A percentile compares a stretch with the other conserved stretches of the same genome.
Conservation (phyloP, 2,888 invertebrate species). For the Cantharis rufa region DNA sequence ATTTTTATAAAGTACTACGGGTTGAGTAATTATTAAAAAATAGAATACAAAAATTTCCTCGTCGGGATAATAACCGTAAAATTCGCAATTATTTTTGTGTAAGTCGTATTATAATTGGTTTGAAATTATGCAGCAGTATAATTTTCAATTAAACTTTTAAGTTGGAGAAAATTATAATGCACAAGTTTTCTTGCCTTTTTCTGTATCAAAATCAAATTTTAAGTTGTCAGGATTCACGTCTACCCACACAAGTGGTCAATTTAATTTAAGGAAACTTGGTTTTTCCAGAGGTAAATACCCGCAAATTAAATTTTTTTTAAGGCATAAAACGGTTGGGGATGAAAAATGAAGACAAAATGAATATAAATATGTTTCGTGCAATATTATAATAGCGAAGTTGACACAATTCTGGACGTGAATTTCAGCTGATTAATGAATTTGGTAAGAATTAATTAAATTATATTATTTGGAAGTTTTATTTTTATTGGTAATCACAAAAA, state of each 20-base stretch:
- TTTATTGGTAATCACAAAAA: no score
- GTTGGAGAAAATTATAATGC: not conserved
- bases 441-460: not conserved
- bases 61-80: not conserved
- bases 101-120: not conserved
- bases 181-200: not conserved
- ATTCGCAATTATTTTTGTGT: not conserved
- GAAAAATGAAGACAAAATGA: not conserved
- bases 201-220: not conserved
- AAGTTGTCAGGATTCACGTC: not conserved
- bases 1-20: not conserved
- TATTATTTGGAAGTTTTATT: not conserved
- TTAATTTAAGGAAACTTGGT: not conserved
- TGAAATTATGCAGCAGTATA: not conserved
- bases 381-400: not conserved
- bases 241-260: not conserved
- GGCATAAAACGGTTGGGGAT: not conserved
- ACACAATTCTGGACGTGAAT: not conserved
- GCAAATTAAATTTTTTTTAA: not conserved
- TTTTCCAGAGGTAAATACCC: no score
- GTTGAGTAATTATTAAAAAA: not conserved
- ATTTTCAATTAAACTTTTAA: not conserved
- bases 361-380: not conserved
- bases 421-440: not conserved
- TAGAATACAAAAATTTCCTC: not conserved